These are phyloP conservation scores for Panorpa germanica DNA, from an alignment of 2,888 invertebrate genomes.

Conservation along the genomic window DNA sequence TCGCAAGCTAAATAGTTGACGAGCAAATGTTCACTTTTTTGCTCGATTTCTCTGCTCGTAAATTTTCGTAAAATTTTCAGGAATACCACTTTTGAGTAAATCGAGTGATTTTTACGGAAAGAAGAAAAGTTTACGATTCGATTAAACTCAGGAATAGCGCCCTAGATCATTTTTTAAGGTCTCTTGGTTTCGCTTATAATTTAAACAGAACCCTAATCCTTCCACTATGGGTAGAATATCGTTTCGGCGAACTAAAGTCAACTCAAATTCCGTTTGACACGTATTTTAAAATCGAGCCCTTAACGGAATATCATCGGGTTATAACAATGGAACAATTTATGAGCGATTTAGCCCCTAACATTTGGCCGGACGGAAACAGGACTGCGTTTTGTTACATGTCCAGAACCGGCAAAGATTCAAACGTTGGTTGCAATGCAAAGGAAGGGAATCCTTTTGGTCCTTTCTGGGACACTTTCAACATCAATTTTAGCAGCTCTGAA, in stretches of 20 bases:
- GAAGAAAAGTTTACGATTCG: too few relatives aligned
- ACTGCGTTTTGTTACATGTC: slow-evolving; percentile 50
- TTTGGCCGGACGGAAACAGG: slow-evolving; percentile 70
- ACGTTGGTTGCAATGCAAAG: slow-evolving; percentile 74
- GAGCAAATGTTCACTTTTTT: too few relatives aligned
- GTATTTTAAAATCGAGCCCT: slow-evolving; percentile 67
- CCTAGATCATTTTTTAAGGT: slow-evolving; percentile 93
- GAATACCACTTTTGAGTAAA: too few relatives aligned
- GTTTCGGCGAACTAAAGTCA: slow-evolving; percentile 62
- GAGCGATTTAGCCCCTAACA: slow-evolving; percentile 45
- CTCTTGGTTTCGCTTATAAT: slow-evolving; percentile 73
- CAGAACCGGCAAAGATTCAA: slow-evolving; percentile 21
- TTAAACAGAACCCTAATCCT: slow-evolving; percentile 81
- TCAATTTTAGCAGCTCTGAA: slow-evolving; percentile 76
- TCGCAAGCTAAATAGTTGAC: too few relatives aligned
- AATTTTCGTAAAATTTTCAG: too few relatives aligned
- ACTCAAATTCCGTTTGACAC: slow-evolving; percentile 78
- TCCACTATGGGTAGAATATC: slow-evolving; percentile 93
- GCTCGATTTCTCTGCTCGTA: too few relatives aligned
- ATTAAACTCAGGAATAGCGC: too few relatives aligned
- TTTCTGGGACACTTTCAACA: slow-evolving; percentile 87
- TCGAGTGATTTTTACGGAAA: too few relatives aligned
- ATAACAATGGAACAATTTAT: slow-evolving; percentile 86
- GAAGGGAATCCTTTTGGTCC: slow-evolving; percentile 98
- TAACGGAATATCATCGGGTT: slow-evolving; percentile 61